Evolutionary conservation across 2,888 invertebrate genomes (phyloP).

Genomic region (Meganola albula): DNA sequence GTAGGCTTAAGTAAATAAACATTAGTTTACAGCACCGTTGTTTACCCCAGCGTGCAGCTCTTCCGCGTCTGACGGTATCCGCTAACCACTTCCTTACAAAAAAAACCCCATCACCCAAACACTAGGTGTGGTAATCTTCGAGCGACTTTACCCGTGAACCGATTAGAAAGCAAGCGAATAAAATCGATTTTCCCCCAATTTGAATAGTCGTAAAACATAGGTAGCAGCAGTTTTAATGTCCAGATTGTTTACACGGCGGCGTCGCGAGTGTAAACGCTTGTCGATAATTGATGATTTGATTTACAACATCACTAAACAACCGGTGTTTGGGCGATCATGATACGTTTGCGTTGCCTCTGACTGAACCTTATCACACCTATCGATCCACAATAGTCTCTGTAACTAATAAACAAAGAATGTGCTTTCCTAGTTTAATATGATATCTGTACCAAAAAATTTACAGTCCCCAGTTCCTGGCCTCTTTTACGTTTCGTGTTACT

Average conservation of each 20-base stretch:
- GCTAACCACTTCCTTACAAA: slow-evolving; percentile 64
- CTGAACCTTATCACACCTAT: slow-evolving; percentile 50
- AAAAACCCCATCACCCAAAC: slow-evolving; percentile 48
- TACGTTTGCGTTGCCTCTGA: slow-evolving; percentile 53
- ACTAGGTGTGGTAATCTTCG: slow-evolving; percentile 34
- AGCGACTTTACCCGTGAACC: slow-evolving; percentile 63
- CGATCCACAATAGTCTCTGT: too few relatives aligned
- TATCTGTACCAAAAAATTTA: too few relatives aligned
- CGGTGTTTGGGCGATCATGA: slow-evolving; percentile 69
- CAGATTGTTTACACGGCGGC: slow-evolving; percentile 75
- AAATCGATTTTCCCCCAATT: slow-evolving; percentile 78
- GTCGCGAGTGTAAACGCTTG: slow-evolving; percentile 75
- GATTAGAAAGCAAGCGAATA: slow-evolving; percentile 72
- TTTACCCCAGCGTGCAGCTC: slow-evolving; percentile 41
- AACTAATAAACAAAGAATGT: too few relatives aligned
- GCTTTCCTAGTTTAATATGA: too few relatives aligned
- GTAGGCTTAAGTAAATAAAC: slow-evolving; percentile 34
- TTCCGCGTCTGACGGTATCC: slow-evolving; percentile 51
- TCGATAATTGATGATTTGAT: slow-evolving; percentile 78
- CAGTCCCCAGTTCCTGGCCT: too few relatives aligned
- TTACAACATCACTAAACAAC: slow-evolving; percentile 76
- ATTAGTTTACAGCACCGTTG: slow-evolving; percentile 40
- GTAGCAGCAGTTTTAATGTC: slow-evolving; percentile 69
- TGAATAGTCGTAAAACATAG: slow-evolving; percentile 70
- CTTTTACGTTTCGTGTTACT: too few relatives aligned